Evolutionary conservation across 2,797 vertebrate genomes (phyloP).

Genomic region (Rhodeus uyekii): DNA sequence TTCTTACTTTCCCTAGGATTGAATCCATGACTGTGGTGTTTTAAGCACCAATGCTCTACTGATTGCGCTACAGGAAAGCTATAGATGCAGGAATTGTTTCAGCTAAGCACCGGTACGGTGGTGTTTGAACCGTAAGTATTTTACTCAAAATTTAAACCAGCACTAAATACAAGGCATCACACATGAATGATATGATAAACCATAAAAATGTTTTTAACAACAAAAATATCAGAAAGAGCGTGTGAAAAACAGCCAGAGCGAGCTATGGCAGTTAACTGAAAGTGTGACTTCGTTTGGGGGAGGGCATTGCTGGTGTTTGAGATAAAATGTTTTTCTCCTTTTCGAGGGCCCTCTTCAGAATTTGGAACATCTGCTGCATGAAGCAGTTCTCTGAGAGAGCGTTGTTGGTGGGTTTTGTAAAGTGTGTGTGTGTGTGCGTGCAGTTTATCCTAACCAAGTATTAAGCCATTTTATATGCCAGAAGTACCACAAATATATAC

Average conservation of each 20-base stretch:
- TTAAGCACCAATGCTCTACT: too few species aligned
- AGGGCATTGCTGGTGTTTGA: slow-evolving; percentile 73
- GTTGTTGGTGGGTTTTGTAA: slow-evolving; percentile 54
- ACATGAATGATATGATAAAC: neutral
- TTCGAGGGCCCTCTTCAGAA: slow-evolving; percentile 69
- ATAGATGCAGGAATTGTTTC: neutral
- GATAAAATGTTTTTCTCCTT: slow-evolving; percentile 73
- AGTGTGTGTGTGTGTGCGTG: too few species aligned
- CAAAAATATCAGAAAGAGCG: neutral
- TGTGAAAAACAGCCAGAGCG: slow-evolving; percentile 22
- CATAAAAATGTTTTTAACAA: neutral
- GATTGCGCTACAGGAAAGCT: too few species aligned
- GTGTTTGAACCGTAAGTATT: neutral
- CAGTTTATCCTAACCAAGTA: slow-evolving; percentile 49
- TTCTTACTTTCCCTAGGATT: too few species aligned
- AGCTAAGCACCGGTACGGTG: neutral
- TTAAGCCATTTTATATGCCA: neutral
- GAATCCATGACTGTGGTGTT: too few species aligned
- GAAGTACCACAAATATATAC: too few species aligned
- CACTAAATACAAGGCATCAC: neutral
- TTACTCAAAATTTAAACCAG: neutral
- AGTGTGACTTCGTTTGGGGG: neutral
- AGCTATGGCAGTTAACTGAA: slow-evolving; percentile 35
- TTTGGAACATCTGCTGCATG: slow-evolving; percentile 73
- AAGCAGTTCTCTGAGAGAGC: slow-evolving; percentile 62